Base-by-base conservation (phyloP, 2,797 vertebrate genomes). In the Gallinago solitaria region DNA sequence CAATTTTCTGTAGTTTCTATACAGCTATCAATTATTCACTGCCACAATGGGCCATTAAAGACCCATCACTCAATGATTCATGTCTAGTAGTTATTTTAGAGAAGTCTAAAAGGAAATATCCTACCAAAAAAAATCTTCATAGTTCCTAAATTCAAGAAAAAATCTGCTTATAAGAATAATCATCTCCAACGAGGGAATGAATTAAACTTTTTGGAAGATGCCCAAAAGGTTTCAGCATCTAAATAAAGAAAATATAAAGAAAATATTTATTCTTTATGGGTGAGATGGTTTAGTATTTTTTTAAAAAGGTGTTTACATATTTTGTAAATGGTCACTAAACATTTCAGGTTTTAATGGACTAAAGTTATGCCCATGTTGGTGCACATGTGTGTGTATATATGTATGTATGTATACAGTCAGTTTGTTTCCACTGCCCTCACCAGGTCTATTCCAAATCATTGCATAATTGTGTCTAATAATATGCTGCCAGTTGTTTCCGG, bases 1-100 rank as follows among this genome's bases (percentile, higher is more conserved):
- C 32, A 77, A 63, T 89, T 92, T 95, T 93, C 61, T 83, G 27
- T 41, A 68, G 48, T 54, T 93, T 93, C 65, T 77, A 14, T 43
- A 53, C 12, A 89, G 37, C 78, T 64, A 65, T 48, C 63, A 94
- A 74, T 87, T 95, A 93, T 81, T 92, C 68, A 74, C 12, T 60
- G 20, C 43, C 53, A 77, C 71, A 85, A 60, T 61, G 28, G 64
- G 21, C 70, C n/a, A 57, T 94, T 96, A 80, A 81, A 89, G 56
- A 83, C 9, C 63, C 45, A 77, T 80, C 70, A 92, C 21, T 75
- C 67, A 91, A 39, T 64, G 35, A 63, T 74, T 90, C 70, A 68
- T 61, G 21, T 60, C 70, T 84, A 30, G 27, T 35, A 70, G 68
- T 63, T 89, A 83, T 83, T 96, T 91, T 70, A 80, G 39, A 75